These are phyloP conservation scores for Eulemur rubriventer DNA, from an alignment of 2,797 vertebrate species.

Conservation along the genomic window DNA sequence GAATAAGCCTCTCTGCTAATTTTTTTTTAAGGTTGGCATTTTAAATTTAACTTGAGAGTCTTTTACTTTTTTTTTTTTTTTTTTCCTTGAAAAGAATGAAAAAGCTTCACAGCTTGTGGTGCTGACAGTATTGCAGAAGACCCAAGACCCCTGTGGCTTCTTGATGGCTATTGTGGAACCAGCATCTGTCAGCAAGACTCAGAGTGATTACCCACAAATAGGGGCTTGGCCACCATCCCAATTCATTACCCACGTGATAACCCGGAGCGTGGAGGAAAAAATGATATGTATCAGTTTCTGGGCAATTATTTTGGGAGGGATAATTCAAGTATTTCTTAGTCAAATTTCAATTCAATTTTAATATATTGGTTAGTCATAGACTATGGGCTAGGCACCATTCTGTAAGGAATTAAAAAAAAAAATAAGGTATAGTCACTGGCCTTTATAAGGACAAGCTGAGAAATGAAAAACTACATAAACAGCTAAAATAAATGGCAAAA, in stretches of 20 bases:
- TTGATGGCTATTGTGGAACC: background rate
- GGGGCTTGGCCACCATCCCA: background rate
- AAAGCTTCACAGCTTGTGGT: conserved; percentile 1
- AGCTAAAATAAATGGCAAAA: background rate
- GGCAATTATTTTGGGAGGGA: background rate
- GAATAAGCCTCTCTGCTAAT: background rate
- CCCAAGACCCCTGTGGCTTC: conserved; percentile 11
- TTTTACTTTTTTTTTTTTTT: background rate
- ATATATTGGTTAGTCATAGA: background rate
- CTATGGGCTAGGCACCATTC: background rate
- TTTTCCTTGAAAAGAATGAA: conserved; percentile 45
- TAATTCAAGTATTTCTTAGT: background rate
- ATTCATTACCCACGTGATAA: conserved; percentile 15
- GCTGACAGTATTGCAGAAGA: conserved; percentile 20
- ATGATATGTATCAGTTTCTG: background rate
- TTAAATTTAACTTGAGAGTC: conserved; percentile 47
- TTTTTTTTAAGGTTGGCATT: conserved; percentile 3
- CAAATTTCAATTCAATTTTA: conserved; percentile 23
- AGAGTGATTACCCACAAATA: conserved; percentile 10
- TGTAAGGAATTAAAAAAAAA: background rate
- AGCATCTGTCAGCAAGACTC: conserved; percentile 37
- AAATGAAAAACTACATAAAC: background rate
- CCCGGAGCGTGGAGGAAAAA: background rate
- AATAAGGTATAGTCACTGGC: background rate
- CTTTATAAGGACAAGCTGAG: background rate